Base-by-base conservation (phyloP, 1,140 invertebrate genomes). In the Drosophila simulans region DNA sequence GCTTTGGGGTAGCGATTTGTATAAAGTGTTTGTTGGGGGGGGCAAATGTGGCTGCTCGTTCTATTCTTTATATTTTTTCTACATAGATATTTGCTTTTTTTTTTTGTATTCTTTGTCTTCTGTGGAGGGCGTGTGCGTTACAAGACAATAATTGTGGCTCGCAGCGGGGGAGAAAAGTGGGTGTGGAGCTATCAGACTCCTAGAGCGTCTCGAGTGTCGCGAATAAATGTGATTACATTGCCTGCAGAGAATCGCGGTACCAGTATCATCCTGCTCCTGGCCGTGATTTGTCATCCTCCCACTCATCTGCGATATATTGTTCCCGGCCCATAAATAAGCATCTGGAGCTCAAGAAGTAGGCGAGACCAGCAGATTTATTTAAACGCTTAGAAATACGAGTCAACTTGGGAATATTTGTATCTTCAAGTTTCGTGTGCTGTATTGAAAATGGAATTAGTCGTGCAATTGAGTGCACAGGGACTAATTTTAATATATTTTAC, bases 211-310 rank as follows among this genome's bases (percentile, higher is more conserved):
- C 60, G 52, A 86, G 82, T 86, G 82, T 81, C 69, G 78, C 82
- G 80, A 86, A 86, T 86, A 86, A 86, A 86, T 85, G 82, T 85
- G 82, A 85, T 86, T 86, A 86, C 74, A 84, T 65, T 59, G 77
- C 77, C 66, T 48, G 54, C 55, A 46, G 54, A 48, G 59, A 39
- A 39, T 43, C 63, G 49, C 20, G 8, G 0, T 22, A 12, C 40
- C 15, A 2, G 11, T 4, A 13, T 11, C 51, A 31, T 31, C 1
- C n/a, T 27, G 27, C 27, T 65, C 40, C 64, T 72, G 79, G 55
- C 79, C 59, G 82, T 86, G 83, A 86, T 86, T 86, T 86, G 82
- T 86, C 82, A 88, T 74, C 70, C 73, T 45, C 34, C 62, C 73
- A 74, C 42, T 58, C 17, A 53, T 53, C 48, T 35, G 42, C 27